Conservation (phyloP, 2,888 invertebrate species). For the Hypomecis punctinalis region DNA sequence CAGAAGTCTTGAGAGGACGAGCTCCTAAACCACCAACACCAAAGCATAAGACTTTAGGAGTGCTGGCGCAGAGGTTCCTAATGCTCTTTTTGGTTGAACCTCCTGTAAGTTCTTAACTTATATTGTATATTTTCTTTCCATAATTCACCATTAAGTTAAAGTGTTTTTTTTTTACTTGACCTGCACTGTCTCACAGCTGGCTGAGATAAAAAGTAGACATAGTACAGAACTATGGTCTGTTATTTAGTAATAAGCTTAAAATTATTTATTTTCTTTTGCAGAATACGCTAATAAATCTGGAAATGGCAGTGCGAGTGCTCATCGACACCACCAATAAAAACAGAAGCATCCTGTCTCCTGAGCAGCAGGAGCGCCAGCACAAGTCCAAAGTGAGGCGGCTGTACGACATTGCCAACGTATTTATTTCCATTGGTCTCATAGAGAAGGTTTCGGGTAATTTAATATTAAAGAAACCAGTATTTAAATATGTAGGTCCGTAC, state of each 20-base stretch:
- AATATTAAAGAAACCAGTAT: slow-evolving; percentile 87
- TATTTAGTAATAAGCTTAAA: background rate
- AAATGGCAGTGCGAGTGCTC: slow-evolving; percentile 87
- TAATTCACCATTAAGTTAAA: background rate
- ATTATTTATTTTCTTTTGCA: slow-evolving; percentile 60
- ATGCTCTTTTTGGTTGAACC: slow-evolving; percentile 89
- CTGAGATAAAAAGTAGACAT: background rate
- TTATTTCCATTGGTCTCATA: slow-evolving; percentile 90
- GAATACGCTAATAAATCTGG: slow-evolving; percentile 87
- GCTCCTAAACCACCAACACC: slow-evolving; percentile 79
- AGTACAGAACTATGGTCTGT: too few relatives aligned
- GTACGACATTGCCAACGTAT: slow-evolving; percentile 92
- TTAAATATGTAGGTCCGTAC: slow-evolving; percentile 86
- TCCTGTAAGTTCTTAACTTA: slow-evolving; percentile 76
- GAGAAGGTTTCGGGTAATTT: slow-evolving; percentile 87
- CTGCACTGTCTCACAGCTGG: too few relatives aligned
- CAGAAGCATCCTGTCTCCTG: slow-evolving; percentile 79
- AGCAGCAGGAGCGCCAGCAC: slow-evolving; percentile 82
- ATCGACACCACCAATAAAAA: slow-evolving; percentile 81
- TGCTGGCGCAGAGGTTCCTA: slow-evolving; percentile 88
- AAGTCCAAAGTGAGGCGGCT: slow-evolving; percentile 89
- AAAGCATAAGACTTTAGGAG: slow-evolving; percentile 88
- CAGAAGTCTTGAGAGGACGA: slow-evolving; percentile 80
- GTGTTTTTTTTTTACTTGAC: background rate
- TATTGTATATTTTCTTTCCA: background rate